Evolutionary conservation across 2,797 vertebrate genomes (phyloP).

Genomic region (Myiotriccus ornatus): DNA sequence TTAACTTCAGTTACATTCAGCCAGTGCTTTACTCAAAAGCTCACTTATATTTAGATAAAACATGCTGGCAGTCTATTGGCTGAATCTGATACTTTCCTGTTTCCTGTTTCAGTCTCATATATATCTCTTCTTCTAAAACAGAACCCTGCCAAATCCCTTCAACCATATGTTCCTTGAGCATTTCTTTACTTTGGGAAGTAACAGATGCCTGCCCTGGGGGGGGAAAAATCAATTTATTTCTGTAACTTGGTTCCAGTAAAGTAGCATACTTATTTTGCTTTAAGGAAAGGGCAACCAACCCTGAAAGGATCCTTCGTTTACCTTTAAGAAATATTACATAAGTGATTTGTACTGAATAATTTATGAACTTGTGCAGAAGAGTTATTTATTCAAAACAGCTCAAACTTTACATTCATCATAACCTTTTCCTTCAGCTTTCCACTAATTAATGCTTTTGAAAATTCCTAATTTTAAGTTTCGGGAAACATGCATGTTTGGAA

Average conservation of each 20-base stretch:
- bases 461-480: conserved; percentile 39
- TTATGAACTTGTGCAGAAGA: conserved; percentile 35
- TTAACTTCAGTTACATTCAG: not conserved
- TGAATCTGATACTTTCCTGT: not conserved
- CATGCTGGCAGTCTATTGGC: not conserved
- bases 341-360: conserved; percentile 57
- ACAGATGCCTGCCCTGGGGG: conserved; percentile 16
- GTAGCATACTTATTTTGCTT: conserved; percentile 17
- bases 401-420: not conserved
- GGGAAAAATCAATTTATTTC: conserved; percentile 37
- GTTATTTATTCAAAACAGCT: conserved; percentile 32
- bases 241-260: conserved; percentile 50
- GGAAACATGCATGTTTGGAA: conserved; percentile 35
- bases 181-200: conserved; percentile 56
- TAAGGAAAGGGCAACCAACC: conserved; percentile 34
- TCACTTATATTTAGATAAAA: conserved; percentile 18
- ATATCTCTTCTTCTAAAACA: not conserved
- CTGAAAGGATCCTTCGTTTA: conserved; percentile 47
- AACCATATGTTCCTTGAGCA: conserved; percentile 41
- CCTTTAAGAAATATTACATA: conserved; percentile 56
- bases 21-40: not conserved
- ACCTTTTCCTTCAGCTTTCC: conserved; percentile 17
- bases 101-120: conserved; percentile 8
- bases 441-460: conserved; percentile 45
- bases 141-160: conserved; percentile 3